Evolutionary conservation across 2,888 invertebrate species (phyloP).

Genomic region (Hipparchia sbordonii): DNA sequence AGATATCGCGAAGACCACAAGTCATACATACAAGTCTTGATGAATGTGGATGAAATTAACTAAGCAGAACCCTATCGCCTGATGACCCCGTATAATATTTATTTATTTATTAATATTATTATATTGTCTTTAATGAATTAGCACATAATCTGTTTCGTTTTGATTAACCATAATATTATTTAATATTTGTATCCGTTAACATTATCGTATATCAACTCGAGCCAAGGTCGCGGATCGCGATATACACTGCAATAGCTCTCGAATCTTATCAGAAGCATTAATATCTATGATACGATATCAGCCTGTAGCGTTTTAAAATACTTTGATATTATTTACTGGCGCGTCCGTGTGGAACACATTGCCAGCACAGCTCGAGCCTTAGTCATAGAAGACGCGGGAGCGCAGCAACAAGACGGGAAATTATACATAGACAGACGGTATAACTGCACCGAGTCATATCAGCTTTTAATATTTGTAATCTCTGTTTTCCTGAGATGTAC

Average conservation of each 20-base stretch:
- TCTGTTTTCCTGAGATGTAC: too few relatives aligned
- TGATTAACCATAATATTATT: not conserved
- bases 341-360: slow-evolving; percentile 4
- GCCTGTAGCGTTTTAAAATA: slow-evolving; percentile 14
- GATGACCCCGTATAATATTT: too few relatives aligned
- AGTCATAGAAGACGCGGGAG: not conserved
- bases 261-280: slow-evolving; percentile 24
- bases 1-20: slow-evolving; percentile 13
- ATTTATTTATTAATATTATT: too few relatives aligned
- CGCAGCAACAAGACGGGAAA: not conserved
- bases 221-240: slow-evolving; percentile 13
- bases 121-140: not conserved
- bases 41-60: too few relatives aligned
- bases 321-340: slow-evolving; percentile 19
- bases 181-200: slow-evolving; percentile 5
- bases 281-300: slow-evolving; percentile 22
- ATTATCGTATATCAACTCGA: slow-evolving; percentile 3
- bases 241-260: slow-evolving; percentile 22
- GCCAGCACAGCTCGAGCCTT: slow-evolving; percentile 1
- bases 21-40: not conserved
- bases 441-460: not conserved
- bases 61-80: too few relatives aligned
- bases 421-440: not conserved
- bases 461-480: too few relatives aligned
- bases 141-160: slow-evolving; percentile 1